phyloP scores from a whole-genome alignment of 1,140 invertebrate species.

The Hyphantria cunea region DNA sequence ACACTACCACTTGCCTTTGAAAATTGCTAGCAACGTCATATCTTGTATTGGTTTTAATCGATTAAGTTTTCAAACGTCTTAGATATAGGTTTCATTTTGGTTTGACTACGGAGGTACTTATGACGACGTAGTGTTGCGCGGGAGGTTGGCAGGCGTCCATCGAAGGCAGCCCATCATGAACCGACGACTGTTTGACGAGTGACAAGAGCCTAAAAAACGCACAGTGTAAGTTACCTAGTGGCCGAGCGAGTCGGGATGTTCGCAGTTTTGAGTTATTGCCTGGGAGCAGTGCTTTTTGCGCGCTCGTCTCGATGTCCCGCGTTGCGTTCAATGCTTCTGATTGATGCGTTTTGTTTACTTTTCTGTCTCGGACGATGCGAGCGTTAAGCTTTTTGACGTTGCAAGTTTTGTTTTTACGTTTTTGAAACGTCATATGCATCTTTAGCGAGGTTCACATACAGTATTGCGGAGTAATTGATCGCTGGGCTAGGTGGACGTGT shows the following conservation, averaged over 20 bases:
- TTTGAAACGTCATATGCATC: conserved; percentile 18
- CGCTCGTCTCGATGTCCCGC: conserved; percentile 40
- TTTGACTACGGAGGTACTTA: conserved; percentile 3
- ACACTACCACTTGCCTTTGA: conserved; percentile 62
- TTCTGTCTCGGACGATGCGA: conserved; percentile 39
- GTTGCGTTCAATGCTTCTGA: conserved; percentile 33
- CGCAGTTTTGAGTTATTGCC: conserved; percentile 32
- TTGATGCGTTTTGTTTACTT: conserved; percentile 60
- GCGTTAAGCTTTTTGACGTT: conserved; percentile 42
- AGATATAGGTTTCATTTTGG: conserved; percentile 30
- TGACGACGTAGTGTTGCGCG: conserved; percentile 24
- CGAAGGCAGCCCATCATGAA: conserved; percentile 73
- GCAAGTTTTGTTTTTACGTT: conserved; percentile 20
- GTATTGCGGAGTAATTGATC: conserved; percentile 27
- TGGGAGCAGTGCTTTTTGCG: conserved; percentile 50
- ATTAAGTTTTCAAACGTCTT: conserved; percentile 33
- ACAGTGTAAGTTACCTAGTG: conserved; percentile 65
- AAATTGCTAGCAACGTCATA: conserved; percentile 24
- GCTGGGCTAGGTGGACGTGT: conserved; percentile 12
- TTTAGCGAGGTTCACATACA: conserved; percentile 22
- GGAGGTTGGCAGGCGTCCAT: conserved; percentile 76
- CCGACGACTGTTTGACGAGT: conserved; percentile 71
- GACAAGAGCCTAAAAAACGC: conserved; percentile 73
- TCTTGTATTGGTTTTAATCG: background rate
- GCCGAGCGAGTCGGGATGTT: conserved; percentile 40